Evolutionary conservation across 2,113 vertebrate genomes (phyloP).

Genomic region (Potamarius usumacintae): DNA sequence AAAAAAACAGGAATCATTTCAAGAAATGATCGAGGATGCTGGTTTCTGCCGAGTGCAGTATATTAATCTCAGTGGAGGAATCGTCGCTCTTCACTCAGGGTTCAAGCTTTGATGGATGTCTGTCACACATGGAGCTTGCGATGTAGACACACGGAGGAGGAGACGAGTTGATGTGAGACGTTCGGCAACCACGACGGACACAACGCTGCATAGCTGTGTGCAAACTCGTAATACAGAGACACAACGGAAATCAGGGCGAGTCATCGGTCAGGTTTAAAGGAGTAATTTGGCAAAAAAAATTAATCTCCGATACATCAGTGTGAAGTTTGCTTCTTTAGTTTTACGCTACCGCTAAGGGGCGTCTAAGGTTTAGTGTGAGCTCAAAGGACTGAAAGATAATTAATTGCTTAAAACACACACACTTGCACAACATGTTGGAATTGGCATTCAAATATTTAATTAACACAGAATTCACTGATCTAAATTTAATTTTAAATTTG

Average conservation of each 20-base stretch:
- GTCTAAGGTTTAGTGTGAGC: not conserved
- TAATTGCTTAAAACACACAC: not conserved
- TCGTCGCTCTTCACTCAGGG: slow-evolving; percentile 94
- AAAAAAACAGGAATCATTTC: slow-evolving; percentile 83
- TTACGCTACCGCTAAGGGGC: too few relatives aligned
- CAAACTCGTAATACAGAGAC: too few relatives aligned
- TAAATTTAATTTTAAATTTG: not conserved
- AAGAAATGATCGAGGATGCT: slow-evolving; percentile 86
- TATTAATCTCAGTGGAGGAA: slow-evolving; percentile 80
- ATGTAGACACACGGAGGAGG: not conserved
- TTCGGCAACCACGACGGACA: not conserved
- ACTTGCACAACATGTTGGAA: not conserved
- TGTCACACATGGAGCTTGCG: too few relatives aligned
- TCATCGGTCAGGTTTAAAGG: not conserved
- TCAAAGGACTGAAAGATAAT: not conserved
- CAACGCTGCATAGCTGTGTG: not conserved
- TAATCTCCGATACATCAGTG: not conserved
- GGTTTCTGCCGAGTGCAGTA: slow-evolving; percentile 87
- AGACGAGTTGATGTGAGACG: not conserved
- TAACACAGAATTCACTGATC: not conserved
- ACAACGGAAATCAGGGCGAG: not conserved
- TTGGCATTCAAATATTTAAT: not conserved
- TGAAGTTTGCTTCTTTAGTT: not conserved
- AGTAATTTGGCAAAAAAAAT: not conserved
- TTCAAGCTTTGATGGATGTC: slow-evolving; percentile 84